Conservation (phyloP, 1,140 invertebrate species). For the Goniozus legneri region DNA sequence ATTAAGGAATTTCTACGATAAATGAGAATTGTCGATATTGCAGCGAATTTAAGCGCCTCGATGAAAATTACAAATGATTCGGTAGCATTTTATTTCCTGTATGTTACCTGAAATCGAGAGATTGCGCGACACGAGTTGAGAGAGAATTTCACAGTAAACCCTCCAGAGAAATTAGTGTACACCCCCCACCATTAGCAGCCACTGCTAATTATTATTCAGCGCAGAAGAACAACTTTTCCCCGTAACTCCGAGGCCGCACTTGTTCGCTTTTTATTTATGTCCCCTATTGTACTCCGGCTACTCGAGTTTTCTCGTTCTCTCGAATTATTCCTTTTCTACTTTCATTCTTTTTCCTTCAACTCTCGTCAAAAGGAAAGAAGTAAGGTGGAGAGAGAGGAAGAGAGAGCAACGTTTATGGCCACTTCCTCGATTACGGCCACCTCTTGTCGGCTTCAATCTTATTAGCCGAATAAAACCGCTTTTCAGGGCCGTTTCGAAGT, state of each 20-base stretch:
- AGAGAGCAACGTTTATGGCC: conserved; percentile 9
- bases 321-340: too few relatives aligned
- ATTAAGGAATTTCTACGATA: too few relatives aligned
- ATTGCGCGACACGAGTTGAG: background rate
- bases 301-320: conserved; percentile 1
- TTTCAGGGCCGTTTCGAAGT: background rate
- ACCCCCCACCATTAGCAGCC: conserved; percentile 11
- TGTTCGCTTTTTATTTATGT: conserved; percentile 26
- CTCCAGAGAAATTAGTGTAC: conserved; percentile 11
- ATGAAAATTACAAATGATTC: too few relatives aligned
- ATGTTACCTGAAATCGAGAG: background rate
- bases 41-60: too few relatives aligned
- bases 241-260: conserved; percentile 12
- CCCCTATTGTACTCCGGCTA: conserved; percentile 6
- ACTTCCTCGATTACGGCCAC: conserved; percentile 14
- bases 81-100: background rate
- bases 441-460: conserved; percentile 5
- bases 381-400: too few relatives aligned
- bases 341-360: background rate
- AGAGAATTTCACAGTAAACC: too few relatives aligned
- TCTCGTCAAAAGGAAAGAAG: background rate
- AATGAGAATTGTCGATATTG: too few relatives aligned
- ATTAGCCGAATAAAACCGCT: conserved; percentile 13
- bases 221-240: conserved; percentile 14
- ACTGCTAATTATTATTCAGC: conserved; percentile 20